Base-by-base conservation (phyloP, 2,888 invertebrate species). In the Diplazon laetatorius region DNA sequence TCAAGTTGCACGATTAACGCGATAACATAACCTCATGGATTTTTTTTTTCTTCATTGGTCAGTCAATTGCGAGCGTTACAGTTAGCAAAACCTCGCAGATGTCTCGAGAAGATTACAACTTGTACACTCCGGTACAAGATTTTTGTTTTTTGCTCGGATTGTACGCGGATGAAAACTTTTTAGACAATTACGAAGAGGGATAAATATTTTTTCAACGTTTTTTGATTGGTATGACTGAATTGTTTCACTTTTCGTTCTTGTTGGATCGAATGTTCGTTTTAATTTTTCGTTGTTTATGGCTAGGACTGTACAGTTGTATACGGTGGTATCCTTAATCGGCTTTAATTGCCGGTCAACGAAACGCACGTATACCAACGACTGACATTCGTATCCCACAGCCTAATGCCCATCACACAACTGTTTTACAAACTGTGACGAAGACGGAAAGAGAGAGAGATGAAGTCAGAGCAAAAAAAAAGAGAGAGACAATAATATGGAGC, bases 321-420 rank as follows among this genome's bases (percentile, higher is more conserved):
- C 83, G 83, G n/a, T n/a, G n/a, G n/a, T n/a, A n/a, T n/a, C 82
- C 83, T 85, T 87, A 86, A 88, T 86, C 82, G 83, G 72, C 83
- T 85, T 87, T 88, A 88, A 88, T 88, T 87, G 85, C 80, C 80
- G 16, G 1, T 2, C 30, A 30, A 30, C 30, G 25, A 30, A 52
- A 22, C 30, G 30, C 12, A 22, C 50, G 30, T 30, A 30, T 30
- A 52, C 8, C 52, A 30, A 30, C 30, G n/a, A n/a, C 25, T 30
- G 30, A 9, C 52, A 52, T 25, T 52, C 52, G 2, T 52, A 25
- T 14, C 22, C 52, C 5, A 25, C 14, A 20, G 22, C 12, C 50
- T 12, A 52, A 30, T 30, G 52, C n/a, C n/a, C 52, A 30, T 52
- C 52, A 14, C 14, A 5, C 25, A 30, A 52, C 14, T 50, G 8